Base-by-base conservation (phyloP, 2,888 invertebrate genomes). In the Matsumyia berberina region DNA sequence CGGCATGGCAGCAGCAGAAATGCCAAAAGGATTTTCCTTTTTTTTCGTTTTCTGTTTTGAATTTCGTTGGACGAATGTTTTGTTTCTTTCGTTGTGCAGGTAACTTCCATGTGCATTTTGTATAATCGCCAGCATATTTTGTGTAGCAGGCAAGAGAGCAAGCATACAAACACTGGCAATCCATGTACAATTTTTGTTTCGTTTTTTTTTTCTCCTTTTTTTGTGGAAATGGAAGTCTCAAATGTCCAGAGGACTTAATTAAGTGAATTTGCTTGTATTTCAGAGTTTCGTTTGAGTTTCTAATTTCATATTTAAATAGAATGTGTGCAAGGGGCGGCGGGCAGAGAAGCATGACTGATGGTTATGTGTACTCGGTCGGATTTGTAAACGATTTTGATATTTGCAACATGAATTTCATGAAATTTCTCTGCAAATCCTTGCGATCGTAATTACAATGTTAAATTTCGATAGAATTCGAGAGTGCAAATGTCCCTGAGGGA, bases 171-270 rank as follows among this genome's bases (percentile, higher is more conserved):
- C 66, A 46, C 46, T 49, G 62, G 39, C 70, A 73, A 53, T 67
- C 35, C 60, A 57, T 58, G 44, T 49, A 33, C 44, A 24, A n/a
- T n/a, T n/a, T n/a, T n/a, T n/a, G n/a, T n/a, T 35, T 12, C 12
- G 24, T 9, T 29, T 44, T 53, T 33, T 66, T 55, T 31, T 60
- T 42, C 58, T 19, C 12, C 49, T 9, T 49, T 11, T 64, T 44
- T 66, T 12, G 15, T n/a, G 4, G 15, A 17, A 80, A 42, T 67
- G 55, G 44, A 72, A 78, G 78, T 74, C 79, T 85, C 74, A 53
- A 85, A 79, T 74, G 79, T 83, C 83, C 85, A 66, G 53, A 80
- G 85, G 85, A 80, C 80, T 80, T 80, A 80, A 80, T 76, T 80
- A 76, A 76, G 73, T 80, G 80, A 74, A 85, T 70, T 80, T 74